These are phyloP conservation scores for Polymixis flavicincta DNA, from an alignment of 2,888 invertebrate species.

Conservation along the genomic window DNA sequence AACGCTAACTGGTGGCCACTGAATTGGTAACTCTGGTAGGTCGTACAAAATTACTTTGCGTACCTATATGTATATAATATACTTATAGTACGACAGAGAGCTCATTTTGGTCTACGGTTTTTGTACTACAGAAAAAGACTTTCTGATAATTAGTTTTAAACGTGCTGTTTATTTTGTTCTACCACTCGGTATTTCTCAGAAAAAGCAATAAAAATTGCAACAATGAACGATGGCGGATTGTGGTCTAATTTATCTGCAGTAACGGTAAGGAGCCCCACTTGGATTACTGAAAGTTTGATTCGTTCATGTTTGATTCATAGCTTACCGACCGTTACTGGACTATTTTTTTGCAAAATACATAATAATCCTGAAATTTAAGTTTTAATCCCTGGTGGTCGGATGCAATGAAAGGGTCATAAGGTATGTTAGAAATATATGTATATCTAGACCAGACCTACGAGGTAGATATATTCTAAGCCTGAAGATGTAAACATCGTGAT, in stretches of 20 bases:
- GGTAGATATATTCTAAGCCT: not conserved
- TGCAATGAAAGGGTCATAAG: not conserved
- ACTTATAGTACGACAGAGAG: too few relatives aligned
- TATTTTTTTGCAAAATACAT: not conserved
- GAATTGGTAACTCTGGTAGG: not conserved
- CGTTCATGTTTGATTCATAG: not conserved
- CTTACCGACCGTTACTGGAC: not conserved
- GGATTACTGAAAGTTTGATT: not conserved
- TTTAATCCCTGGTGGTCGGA: not conserved
- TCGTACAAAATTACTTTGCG: too few relatives aligned
- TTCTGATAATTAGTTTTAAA: not conserved
- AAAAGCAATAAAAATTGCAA: constrained; percentile 21
- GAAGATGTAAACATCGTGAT: too few relatives aligned
- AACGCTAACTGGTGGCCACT: not conserved
- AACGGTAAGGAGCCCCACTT: constrained; percentile 34
- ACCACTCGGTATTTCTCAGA: not conserved
- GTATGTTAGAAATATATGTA: too few relatives aligned
- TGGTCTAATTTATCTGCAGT: constrained; percentile 27
- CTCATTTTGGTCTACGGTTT: not conserved
- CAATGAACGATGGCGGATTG: not conserved
- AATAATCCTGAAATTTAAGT: not conserved
- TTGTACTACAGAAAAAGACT: not conserved
- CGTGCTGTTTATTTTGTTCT: constrained; percentile 7
- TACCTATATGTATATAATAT: too few relatives aligned
- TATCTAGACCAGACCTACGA: not conserved